Evolutionary conservation across 2,888 invertebrate genomes (phyloP).

Genomic region (Pinctada fucata): DNA sequence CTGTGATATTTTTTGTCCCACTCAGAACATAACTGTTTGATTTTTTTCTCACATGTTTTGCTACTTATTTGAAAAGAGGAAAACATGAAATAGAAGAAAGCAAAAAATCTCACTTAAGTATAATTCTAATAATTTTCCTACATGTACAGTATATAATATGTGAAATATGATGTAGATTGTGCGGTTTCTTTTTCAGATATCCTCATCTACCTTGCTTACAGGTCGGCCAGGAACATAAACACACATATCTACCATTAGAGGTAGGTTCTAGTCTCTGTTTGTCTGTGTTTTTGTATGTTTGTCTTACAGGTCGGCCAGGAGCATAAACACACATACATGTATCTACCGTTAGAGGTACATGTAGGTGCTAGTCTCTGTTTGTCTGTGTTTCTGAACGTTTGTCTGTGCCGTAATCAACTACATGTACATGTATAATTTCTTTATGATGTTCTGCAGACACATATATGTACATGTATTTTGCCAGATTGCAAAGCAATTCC

Average conservation of each 20-base stretch:
- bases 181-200: slow-evolving; percentile 52
- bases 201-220: slow-evolving; percentile 98
- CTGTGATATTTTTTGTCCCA: too few relatives aligned
- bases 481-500: too few relatives aligned
- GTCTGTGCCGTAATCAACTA: slow-evolving; percentile 60
- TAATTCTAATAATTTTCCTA: too few relatives aligned
- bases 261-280: slow-evolving; percentile 75
- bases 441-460: too few relatives aligned
- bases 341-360: slow-evolving; percentile 92
- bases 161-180: too few relatives aligned
- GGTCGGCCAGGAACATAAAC: slow-evolving; percentile 99
- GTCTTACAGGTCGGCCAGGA: slow-evolving; percentile 98
- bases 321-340: slow-evolving; percentile 94
- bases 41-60: too few relatives aligned
- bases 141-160: too few relatives aligned
- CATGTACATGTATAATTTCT: background rate
- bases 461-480: too few relatives aligned
- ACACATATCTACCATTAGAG: slow-evolving; percentile 98
- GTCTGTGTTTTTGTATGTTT: background rate
- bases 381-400: background rate
- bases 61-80: too few relatives aligned
- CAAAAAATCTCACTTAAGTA: too few relatives aligned
- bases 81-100: too few relatives aligned
- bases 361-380: slow-evolving; percentile 67
- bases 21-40: too few relatives aligned